Percentiles rank a stretch among this genome's conserved stretches.
phyloP scores from a whole-genome alignment of 2,797 vertebrate species.

The Mormyrus proboscirostris region DNA sequence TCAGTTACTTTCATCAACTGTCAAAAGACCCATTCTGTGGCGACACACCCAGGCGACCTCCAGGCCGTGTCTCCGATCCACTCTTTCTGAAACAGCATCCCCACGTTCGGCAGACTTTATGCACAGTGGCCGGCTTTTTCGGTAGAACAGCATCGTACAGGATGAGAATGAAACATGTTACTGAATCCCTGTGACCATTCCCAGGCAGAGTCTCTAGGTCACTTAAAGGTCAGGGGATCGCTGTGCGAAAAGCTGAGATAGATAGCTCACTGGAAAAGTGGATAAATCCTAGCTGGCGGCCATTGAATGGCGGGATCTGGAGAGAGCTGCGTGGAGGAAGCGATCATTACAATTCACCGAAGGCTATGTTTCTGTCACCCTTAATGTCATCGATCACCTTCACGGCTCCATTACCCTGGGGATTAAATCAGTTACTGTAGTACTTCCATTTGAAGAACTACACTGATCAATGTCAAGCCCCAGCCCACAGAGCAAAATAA shows the following conservation, averaged over 20 bases:
- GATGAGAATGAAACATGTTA: neutral
- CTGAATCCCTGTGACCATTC: neutral
- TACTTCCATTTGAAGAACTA: constrained; percentile 7
- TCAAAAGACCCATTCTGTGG: neutral
- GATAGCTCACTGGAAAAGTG: neutral
- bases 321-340: neutral
- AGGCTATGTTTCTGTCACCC: neutral
- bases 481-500: neutral
- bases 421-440: neutral
- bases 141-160: neutral
- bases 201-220: neutral
- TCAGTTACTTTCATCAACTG: neutral
- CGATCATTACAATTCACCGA: neutral
- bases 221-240: neutral
- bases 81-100: neutral
- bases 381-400: neutral
- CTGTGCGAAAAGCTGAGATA: neutral
- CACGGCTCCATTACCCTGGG: neutral
- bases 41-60: neutral
- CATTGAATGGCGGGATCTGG: neutral
- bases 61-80: neutral
- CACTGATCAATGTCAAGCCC: neutral
- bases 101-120: neutral
- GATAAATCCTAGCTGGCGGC: neutral
- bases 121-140: neutral